phyloP scores from a whole-genome alignment of 2,797 vertebrate genomes.

The Artibeus lituratus region DNA sequence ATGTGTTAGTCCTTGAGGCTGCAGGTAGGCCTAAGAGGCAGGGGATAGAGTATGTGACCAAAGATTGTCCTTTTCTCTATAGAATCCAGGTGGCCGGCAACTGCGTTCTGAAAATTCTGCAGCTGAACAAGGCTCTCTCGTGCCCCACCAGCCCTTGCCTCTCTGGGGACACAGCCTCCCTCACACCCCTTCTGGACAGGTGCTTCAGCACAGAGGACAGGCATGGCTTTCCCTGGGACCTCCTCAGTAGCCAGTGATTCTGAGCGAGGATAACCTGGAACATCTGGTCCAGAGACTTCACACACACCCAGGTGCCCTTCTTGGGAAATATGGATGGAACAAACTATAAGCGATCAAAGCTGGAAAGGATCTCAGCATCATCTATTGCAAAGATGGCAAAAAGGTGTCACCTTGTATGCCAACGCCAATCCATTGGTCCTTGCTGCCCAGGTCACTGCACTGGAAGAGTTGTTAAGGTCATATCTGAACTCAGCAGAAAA shows the following conservation, averaged over 20 bases:
- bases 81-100: slow-evolving; percentile 14
- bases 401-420: slow-evolving; percentile 52
- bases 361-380: slow-evolving; percentile 14
- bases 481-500: slow-evolving; percentile 64
- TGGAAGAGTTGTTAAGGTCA: slow-evolving; percentile 54
- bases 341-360: not conserved
- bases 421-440: slow-evolving; percentile 44
- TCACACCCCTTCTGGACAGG: slow-evolving; percentile 14
- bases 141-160: not conserved
- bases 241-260: not conserved
- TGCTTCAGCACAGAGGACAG: slow-evolving; percentile 31
- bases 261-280: not conserved
- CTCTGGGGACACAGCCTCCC: slow-evolving; percentile 48
- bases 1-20: not conserved
- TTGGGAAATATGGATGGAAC: not conserved
- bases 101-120: not conserved
- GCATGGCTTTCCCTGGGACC: not conserved
- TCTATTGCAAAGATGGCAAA: slow-evolving; percentile 2
- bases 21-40: not conserved
- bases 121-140: not conserved
- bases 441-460: slow-evolving; percentile 19
- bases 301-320: not conserved
- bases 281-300: not conserved
- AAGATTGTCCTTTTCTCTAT: not conserved
- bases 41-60: not conserved